Percentiles rank a stretch among this genome's conserved stretches.
Evolutionary conservation across 2,797 vertebrate genomes (phyloP).

Genomic region (Agapornis canus): DNA sequence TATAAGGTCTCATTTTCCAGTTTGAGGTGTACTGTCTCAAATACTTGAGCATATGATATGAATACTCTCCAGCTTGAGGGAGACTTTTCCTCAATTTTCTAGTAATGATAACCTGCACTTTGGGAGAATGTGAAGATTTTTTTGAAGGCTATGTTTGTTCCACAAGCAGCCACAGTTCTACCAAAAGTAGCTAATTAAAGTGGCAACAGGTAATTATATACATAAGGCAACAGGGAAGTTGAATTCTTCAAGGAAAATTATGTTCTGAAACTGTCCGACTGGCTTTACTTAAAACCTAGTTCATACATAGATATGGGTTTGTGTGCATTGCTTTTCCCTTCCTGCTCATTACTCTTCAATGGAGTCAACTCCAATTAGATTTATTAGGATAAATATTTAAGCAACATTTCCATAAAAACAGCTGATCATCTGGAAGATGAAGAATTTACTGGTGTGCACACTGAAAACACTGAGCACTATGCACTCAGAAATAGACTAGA

Average conservation of each 20-base stretch:
- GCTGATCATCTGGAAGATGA: background rate
- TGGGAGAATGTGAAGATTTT: background rate
- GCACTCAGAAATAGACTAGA: background rate
- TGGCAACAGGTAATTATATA: background rate
- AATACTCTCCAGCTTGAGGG: background rate
- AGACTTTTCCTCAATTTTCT: background rate
- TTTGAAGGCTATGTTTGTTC: background rate
- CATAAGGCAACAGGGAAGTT: background rate
- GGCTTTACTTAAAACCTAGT: background rate
- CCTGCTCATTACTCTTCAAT: background rate
- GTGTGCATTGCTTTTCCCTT: fast-evolving
- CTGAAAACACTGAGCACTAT: background rate
- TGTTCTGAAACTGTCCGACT: background rate
- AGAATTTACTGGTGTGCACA: background rate
- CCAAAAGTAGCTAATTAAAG: background rate
- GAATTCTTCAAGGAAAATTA: background rate
- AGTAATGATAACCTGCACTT: background rate
- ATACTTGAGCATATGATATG: background rate
- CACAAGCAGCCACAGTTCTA: background rate
- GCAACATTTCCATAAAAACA: background rate
- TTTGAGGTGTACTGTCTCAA: background rate
- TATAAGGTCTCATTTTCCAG: background rate
- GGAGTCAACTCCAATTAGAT: background rate
- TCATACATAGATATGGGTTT: background rate
- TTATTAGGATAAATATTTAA: background rate